Evolutionary conservation across 2,797 vertebrate species (phyloP), one percentile per base, ranked within the genome.

Genomic region (Amniataba percoides): DNA sequence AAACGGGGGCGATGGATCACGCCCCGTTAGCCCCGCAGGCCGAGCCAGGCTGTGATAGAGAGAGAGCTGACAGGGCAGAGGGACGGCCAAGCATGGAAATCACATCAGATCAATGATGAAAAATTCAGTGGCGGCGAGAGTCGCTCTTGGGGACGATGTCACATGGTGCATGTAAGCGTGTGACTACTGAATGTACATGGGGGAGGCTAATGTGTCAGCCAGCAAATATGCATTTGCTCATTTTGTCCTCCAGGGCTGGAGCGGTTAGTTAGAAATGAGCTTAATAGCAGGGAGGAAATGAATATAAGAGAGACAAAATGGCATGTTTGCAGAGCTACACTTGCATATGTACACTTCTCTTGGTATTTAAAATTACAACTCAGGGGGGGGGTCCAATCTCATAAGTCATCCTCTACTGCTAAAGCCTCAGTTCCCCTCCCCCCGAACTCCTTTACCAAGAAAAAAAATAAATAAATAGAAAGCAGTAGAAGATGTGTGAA

Each of bases 51-150:
- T 13, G 15, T 72, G 78, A 89, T 60, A 71, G 88, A 85, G 85
- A 53, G 85, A 58, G 82, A 89, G 88, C 86, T 88, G 92, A 91
- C 90, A 75, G 84, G 72, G 86, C 85, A 80, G 85, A 87, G 87
- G 81, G 78, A 90, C 86, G 72, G 81, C 86, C 87, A 46, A 83
- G 89, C 91, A 82, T 81, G 87, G 92, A 93, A 92, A 89, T 93
- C 88, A 91, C 90, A 92, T 93, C 89, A 89, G 90, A 90, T 93
- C 92, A 87, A 91, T 88, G 89, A 91, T 89, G 89, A 91, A 89
- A 90, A 88, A 92, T 92, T 89, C 82, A 89, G 81, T 60, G 83
- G 57, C 48, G 21, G 78, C 80, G 34, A 74, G 70, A 83, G 77
- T 49, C 19, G 86, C 84, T 88, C 71, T 42, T 16, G 80, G 87